Conservation (phyloP, 2,113 vertebrate genomes). For the Spilogale gracilis region DNA sequence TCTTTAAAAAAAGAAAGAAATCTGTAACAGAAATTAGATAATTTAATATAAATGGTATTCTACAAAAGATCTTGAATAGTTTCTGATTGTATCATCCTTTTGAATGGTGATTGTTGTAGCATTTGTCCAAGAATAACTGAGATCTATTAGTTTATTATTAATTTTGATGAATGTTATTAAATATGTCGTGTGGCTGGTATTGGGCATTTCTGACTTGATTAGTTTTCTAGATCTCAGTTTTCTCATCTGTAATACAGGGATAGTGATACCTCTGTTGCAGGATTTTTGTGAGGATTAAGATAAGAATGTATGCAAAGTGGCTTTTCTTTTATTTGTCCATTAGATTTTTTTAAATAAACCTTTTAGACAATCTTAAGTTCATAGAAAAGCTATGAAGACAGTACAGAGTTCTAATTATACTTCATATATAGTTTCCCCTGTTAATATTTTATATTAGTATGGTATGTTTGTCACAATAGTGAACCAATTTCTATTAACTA, state of each 20-base stretch:
- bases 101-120: neutral
- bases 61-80: neutral
- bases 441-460: neutral
- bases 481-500: neutral
- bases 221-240: neutral
- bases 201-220: neutral
- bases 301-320: neutral
- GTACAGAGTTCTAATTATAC: neutral
- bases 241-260: neutral
- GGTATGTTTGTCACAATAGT: neutral
- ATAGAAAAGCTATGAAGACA: neutral
- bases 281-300: neutral
- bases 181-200: neutral
- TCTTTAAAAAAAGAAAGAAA: neutral
- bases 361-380: neutral
- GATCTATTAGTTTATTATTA: neutral
- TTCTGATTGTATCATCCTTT: neutral
- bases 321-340: neutral
- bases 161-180: neutral
- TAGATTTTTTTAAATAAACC: neutral
- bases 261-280: neutral
- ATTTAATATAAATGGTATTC: neutral
- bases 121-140: neutral
- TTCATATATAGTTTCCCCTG: neutral
- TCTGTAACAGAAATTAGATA: neutral